Evolutionary conservation across 2,113 vertebrate genomes (phyloP).

Genomic region (Perognathus longimembris): DNA sequence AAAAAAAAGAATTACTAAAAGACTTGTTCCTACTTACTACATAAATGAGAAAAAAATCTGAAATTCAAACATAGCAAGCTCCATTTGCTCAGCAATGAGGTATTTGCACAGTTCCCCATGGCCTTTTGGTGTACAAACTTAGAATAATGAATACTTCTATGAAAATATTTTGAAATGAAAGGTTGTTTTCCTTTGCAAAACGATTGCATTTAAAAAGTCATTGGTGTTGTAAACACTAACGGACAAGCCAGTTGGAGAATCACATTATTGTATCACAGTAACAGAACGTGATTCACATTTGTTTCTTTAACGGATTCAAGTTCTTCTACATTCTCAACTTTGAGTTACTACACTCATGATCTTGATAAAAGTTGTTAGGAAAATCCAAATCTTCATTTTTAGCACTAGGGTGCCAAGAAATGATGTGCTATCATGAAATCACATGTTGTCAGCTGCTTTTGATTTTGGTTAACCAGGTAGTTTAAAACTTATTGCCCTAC

Average conservation of each 20-base stretch:
- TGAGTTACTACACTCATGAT: constrained; percentile 56
- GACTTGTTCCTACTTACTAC: constrained; percentile 69
- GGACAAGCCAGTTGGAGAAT: constrained; percentile 66
- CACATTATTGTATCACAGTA: constrained; percentile 76
- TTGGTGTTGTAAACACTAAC: constrained; percentile 77
- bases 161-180: constrained; percentile 55
- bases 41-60: constrained; percentile 70
- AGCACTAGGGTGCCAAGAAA: constrained; percentile 38
- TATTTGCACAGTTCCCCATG: constrained; percentile 67
- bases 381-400: constrained; percentile 72
- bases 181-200: constrained; percentile 33
- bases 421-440: constrained; percentile 64
- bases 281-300: constrained; percentile 71
- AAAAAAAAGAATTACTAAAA: constrained; percentile 65
- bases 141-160: constrained; percentile 71
- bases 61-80: constrained; percentile 79
- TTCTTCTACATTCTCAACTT: constrained; percentile 66
- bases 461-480: constrained; percentile 76
- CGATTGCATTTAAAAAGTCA: constrained; percentile 58
- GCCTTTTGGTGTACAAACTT: constrained; percentile 66
- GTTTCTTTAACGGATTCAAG: constrained; percentile 64
- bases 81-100: constrained; percentile 71
- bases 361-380: constrained; percentile 70
- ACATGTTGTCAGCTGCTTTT: constrained; percentile 72
- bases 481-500: constrained; percentile 71